Evolutionary conservation across 2,113 vertebrate species (phyloP).

Genomic region (Xiphophorus couchianus): DNA sequence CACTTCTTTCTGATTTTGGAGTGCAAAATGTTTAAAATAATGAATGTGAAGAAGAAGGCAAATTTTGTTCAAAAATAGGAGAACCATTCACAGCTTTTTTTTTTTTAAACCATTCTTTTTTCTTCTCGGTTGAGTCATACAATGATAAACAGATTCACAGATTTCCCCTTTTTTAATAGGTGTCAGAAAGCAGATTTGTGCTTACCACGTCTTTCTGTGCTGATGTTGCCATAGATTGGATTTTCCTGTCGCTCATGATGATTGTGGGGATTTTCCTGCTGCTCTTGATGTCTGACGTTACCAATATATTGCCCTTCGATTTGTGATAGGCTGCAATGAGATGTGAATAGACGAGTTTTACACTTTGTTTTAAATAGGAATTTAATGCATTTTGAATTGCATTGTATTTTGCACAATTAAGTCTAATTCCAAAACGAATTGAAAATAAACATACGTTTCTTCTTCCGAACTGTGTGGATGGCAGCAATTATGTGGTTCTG

Average conservation of each 20-base stretch:
- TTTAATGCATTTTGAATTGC: not conserved
- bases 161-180: slow-evolving; percentile 9
- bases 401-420: not conserved
- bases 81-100: not conserved
- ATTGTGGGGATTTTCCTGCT: slow-evolving; percentile 40
- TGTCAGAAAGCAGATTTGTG: not conserved
- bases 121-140: not conserved
- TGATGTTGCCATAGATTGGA: slow-evolving; percentile 82
- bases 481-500: slow-evolving; percentile 42
- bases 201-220: slow-evolving; percentile 61
- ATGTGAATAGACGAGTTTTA: slow-evolving; percentile 8
- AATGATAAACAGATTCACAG: not conserved
- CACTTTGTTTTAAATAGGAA: not conserved
- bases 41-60: not conserved
- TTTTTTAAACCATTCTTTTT: not conserved
- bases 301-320: slow-evolving; percentile 50
- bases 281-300: slow-evolving; percentile 32
- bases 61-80: not conserved
- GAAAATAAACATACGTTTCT: slow-evolving; percentile 48
- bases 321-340: slow-evolving; percentile 42
- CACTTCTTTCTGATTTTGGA: not conserved
- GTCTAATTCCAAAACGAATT: not conserved
- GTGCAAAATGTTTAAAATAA: not conserved
- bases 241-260: slow-evolving; percentile 65
- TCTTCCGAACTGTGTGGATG: slow-evolving; percentile 5